Percentiles rank a stretch among this genome's conserved stretches.
Evolutionary conservation across 2,113 vertebrate genomes (phyloP).

Genomic region (Prionailurus bengalensis): DNA sequence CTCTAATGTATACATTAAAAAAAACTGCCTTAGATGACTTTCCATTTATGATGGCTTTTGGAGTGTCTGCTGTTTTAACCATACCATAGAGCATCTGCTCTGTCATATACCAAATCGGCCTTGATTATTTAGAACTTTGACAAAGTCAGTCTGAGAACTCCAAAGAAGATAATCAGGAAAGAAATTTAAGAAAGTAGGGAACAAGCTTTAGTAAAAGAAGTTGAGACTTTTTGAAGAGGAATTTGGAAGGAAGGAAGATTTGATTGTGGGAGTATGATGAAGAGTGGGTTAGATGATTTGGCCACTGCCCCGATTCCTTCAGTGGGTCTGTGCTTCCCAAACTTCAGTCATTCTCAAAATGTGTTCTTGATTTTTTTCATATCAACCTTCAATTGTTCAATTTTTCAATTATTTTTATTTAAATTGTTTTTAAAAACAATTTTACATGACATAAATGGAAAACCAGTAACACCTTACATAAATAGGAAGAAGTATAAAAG

Average conservation of each 20-base stretch:
- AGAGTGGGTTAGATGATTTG: background rate
- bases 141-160: background rate
- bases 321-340: background rate
- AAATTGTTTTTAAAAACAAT: background rate
- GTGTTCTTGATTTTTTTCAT: background rate
- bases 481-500: background rate
- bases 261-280: background rate
- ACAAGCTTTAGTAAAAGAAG: background rate
- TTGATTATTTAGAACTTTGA: constrained; percentile 32
- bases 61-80: background rate
- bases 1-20: constrained; percentile 58
- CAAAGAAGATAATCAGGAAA: background rate
- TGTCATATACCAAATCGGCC: background rate
- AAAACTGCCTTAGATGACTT: background rate
- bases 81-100: background rate
- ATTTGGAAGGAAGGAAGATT: background rate
- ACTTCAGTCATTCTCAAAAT: background rate
- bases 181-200: background rate
- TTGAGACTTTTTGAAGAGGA: background rate
- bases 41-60: constrained; percentile 12
- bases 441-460: background rate
- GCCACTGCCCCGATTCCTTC: background rate
- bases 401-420: constrained; percentile 34
- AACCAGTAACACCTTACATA: background rate
- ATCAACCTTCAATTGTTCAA: background rate